A percentile compares a stretch with the other conserved stretches of the same genome.
Evolutionary conservation across 35 echinoderm and acorn worm species (phyloP).

Genomic region (Acanthaster planci): DNA sequence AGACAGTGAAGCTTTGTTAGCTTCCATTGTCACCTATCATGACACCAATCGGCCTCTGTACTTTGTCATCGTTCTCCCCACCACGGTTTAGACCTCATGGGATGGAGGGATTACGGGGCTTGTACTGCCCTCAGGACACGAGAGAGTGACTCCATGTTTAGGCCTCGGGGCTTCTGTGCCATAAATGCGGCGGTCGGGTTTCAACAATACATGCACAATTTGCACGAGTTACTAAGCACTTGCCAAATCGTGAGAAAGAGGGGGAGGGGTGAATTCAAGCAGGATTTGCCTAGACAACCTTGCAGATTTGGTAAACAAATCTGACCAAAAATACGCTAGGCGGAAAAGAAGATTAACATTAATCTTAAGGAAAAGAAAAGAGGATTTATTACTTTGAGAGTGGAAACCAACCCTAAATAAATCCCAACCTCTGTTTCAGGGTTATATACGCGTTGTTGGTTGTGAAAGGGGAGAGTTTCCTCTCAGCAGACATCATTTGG

Average conservation of each 20-base stretch:
- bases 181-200: neutral
- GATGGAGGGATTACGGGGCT: slow-evolving; percentile 2
- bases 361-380: neutral
- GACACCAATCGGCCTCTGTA: neutral
- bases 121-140: slow-evolving; percentile 8
- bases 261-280: too few relatives aligned
- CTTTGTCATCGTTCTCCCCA: neutral
- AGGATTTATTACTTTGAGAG: neutral
- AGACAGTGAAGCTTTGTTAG: too few relatives aligned
- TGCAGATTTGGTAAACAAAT: too few relatives aligned
- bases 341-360: neutral
- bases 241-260: too few relatives aligned
- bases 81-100: neutral
- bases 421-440: too few relatives aligned
- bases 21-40: too few relatives aligned
- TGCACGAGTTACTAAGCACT: too few relatives aligned
- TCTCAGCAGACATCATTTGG: too few relatives aligned
- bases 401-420: too few relatives aligned
- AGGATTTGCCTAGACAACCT: too few relatives aligned
- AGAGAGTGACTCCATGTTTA: slow-evolving; percentile 3
- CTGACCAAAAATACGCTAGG: neutral
- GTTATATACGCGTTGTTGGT: too few relatives aligned
- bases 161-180: slow-evolving; percentile 23
- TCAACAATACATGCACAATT: neutral
- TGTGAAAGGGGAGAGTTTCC: too few relatives aligned